Evolutionary conservation across 1,140 invertebrate genomes (phyloP).

Genomic region (Halesus radiatus): DNA sequence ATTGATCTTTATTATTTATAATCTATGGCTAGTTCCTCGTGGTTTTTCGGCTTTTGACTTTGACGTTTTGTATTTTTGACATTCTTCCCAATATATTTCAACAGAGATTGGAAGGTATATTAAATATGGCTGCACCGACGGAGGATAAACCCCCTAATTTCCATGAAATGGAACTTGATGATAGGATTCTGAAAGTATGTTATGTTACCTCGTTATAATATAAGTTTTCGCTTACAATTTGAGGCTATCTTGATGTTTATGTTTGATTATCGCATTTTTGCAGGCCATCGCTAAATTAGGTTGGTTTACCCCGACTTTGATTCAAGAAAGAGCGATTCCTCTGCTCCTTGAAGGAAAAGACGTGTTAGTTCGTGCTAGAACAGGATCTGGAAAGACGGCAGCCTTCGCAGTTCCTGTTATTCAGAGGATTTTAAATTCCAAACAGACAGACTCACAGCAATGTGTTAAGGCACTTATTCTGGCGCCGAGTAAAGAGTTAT

Average conservation of each 20-base stretch:
- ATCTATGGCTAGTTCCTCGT: no score
- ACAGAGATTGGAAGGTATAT: no score
- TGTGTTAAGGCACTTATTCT: conserved; percentile 85
- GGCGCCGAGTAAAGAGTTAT: conserved; percentile 94
- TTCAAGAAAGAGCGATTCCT: conserved; percentile 97
- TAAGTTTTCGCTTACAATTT: neutral
- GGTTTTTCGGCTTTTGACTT: no score
- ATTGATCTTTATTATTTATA: no score
- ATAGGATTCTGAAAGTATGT: conserved; percentile 88
- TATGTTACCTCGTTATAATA: no score
- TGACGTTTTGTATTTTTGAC: no score
- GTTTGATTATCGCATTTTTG: conserved; percentile 50
- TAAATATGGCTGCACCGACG: conserved; percentile 34
- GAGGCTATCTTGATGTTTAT: conserved; percentile 2
- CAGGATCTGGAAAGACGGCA: conserved; percentile 99
- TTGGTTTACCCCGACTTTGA: conserved; percentile 94
- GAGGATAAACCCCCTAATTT: conserved; percentile 79
- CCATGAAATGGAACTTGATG: conserved; percentile 94
- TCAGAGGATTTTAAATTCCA: conserved; percentile 91
- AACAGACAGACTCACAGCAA: conserved; percentile 80
- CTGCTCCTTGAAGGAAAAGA: conserved; percentile 96
- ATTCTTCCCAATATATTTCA: no score
- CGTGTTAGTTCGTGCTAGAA: conserved; percentile 92
- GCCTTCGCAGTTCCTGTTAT: conserved; percentile 96
- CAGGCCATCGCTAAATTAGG: conserved; percentile 93